Percentiles rank a stretch among this genome's conserved stretches.
Conservation (phyloP, 2,113 vertebrate species). For the crab-eating macaque (Macaca fascicularis) region T2T-MFA8v1.1 NC_088389.1:112703001-112703500, state of each 20-base stretch:
- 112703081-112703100: background rate
- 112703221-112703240: constrained; percentile 5
- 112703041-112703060: background rate
- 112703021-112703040: background rate
- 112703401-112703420: background rate
- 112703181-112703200: background rate
- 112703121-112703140: background rate
- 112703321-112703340: background rate
- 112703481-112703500: constrained; percentile 37
- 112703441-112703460: background rate
- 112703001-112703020: background rate
- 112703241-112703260: background rate
- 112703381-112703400: background rate
- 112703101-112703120: constrained; percentile 39
- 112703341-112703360: background rate
- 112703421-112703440: background rate
- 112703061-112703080: background rate
- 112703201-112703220: background rate
- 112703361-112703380: background rate
- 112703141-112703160: background rate
- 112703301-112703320: background rate
- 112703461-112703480: background rate
- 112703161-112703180: background rate
- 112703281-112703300: background rate
- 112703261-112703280: background rate